A percentile compares a stretch with the other conserved stretches of the same genome.
Conservation (phyloP, 2,888 invertebrate genomes). For the Harmothoe impar region DNA sequence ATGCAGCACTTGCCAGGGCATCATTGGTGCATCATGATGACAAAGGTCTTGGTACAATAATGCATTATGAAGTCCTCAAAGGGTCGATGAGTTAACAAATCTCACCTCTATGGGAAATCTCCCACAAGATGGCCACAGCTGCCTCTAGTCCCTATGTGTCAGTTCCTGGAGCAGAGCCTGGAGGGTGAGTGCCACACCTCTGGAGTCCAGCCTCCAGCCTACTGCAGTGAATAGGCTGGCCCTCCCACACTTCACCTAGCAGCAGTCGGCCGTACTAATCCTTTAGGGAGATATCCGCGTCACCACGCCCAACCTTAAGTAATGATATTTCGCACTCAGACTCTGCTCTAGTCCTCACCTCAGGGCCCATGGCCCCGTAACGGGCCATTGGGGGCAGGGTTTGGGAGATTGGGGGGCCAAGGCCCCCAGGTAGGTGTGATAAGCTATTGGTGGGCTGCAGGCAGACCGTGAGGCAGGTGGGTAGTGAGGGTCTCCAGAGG, state of each 20-base stretch:
- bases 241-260: background rate
- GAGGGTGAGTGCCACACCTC: no score
- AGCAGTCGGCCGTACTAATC: background rate
- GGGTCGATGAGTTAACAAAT: no score
- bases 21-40: no score
- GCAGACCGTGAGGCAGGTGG: background rate
- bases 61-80: no score
- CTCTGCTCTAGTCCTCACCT: background rate
- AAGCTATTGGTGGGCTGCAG: background rate
- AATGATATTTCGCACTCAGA: slow-evolving; percentile 23
- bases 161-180: no score
- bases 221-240: no score
- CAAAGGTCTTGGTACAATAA: no score
- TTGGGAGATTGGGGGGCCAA: background rate
- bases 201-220: no score
- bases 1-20: no score
- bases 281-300: background rate
- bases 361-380: background rate
- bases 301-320: background rate
- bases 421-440: background rate
- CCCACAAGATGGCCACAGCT: no score
- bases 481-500: background rate
- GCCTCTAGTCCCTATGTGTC: no score
- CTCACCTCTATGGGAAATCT: no score
- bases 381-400: background rate